Evolutionary conservation across 2,888 invertebrate species (phyloP).

Genomic region (Zygothrica quintamaculata): DNA sequence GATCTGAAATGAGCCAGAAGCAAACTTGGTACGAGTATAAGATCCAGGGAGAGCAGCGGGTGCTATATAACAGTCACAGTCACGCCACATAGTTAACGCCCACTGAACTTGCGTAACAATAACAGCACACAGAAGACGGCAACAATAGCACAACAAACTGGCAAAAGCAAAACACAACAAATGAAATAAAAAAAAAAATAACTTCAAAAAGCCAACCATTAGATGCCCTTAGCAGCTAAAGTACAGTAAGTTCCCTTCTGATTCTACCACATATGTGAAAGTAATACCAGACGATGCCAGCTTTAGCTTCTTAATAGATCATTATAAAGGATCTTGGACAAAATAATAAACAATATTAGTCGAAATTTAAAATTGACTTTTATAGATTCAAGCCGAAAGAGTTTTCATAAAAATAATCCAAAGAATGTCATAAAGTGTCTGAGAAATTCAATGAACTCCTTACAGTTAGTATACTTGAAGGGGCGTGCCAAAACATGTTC

Average conservation of each 20-base stretch:
- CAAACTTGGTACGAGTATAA: constrained; percentile 42
- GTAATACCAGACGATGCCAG: no score
- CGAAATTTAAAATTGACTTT: no score
- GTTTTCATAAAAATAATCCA: neutral
- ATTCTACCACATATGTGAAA: no score
- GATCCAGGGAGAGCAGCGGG: neutral
- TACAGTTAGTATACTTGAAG: constrained; percentile 18
- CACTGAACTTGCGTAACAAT: constrained; percentile 31
- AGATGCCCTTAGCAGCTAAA: constrained; percentile 30
- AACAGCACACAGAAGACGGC: constrained; percentile 38
- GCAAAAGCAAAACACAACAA: constrained; percentile 44
- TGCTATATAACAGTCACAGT: constrained; percentile 7
- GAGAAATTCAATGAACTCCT: neutral
- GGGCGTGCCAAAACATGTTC: constrained; percentile 42
- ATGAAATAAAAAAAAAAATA: constrained; percentile 1
- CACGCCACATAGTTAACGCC: constrained; percentile 36
- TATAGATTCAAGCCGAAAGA: no score
- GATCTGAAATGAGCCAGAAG: constrained; percentile 53
- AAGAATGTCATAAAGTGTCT: constrained; percentile 10
- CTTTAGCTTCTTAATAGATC: no score
- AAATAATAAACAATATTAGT: no score
- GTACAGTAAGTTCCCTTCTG: neutral
- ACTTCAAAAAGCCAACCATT: constrained; percentile 38
- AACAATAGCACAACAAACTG: constrained; percentile 59
- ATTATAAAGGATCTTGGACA: no score